A percentile compares a stretch with the other conserved stretches of the same genome.
phyloP scores from a whole-genome alignment of 2,797 vertebrate species.

The Leptodactylus fallax region DNA sequence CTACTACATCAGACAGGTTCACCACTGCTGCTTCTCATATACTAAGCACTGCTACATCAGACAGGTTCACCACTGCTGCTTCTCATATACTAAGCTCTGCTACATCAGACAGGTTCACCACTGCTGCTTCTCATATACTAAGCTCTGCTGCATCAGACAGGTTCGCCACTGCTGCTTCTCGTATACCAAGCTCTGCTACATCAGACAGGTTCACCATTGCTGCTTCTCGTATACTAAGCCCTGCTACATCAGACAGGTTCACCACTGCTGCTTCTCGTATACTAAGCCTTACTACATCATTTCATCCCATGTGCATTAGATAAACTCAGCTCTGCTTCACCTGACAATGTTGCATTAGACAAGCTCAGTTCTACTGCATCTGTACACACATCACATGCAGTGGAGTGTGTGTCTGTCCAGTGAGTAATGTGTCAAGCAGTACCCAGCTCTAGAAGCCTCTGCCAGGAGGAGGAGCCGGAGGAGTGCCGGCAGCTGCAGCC shows the following conservation, averaged over 20 bases:
- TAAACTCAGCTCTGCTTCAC: background rate
- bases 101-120: background rate
- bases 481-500: background rate
- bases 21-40: background rate
- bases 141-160: background rate
- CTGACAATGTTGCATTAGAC: background rate
- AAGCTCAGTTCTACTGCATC: background rate
- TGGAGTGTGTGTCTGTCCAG: background rate
- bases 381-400: background rate
- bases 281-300: background rate
- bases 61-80: background rate
- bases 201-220: background rate
- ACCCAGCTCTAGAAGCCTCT: background rate
- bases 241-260: background rate
- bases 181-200: background rate
- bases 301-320: background rate
- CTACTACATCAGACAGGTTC: background rate
- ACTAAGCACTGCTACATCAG: no score
- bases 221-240: background rate
- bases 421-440: background rate
- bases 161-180: background rate
- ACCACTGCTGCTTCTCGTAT: background rate
- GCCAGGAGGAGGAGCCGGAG: conserved; percentile 35
- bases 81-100: no score
- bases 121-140: no score